Base-by-base conservation (phyloP, 2,113 vertebrate species). In the Chaetorhynchus papuensis region DNA sequence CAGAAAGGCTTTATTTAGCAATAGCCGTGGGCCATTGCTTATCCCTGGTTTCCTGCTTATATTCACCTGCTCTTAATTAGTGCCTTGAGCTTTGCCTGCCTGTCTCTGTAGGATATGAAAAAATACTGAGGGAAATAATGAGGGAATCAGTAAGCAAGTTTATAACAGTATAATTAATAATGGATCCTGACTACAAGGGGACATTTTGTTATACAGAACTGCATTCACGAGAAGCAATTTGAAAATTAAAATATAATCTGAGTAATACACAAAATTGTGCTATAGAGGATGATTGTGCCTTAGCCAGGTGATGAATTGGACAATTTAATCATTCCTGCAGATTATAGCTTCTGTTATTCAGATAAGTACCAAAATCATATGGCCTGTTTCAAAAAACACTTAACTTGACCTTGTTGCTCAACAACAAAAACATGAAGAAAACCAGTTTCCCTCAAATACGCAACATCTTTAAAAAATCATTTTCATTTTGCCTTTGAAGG, bases 11-110 rank as follows among this genome's bases (percentile, higher is more conserved):
- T 93, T 82, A 88, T 92, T 92, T 44, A 94, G 75, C 37, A 72
- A 41, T 44, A 91, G 50, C 84, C 60, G 64, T 84, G 71, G 77
- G 85, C 66, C 44, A 69, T 50, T 59, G 90, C 75, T 95, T 88
- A 87, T 91, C 82, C 71, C 78, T 61, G 33, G 47, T 57, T 95
- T 93, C 93, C 91, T 74, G 50, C 68, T 94, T 93, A 37, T 33
- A 49, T 77, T 96, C 60, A 95, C 92, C 94, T 93, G 93, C 66
- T 86, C 60, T 39, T 90, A 91, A 91, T 94, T 83, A 94, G 30
- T 21, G 63, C 77, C 66, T 79, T 65, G 54, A 61, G 77, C 54
- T 94, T 94, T 79, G 74, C 45, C 89, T 83, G 74, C 61, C 35
- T 66, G 31, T 83, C 87, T 79, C 69, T 53, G 74, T 45, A 77